Percentiles rank a stretch among this genome's conserved stretches.
These are phyloP conservation scores for Cataglyphis cursor DNA, from an alignment of 2,888 invertebrate genomes.

Conservation along the genomic window DNA sequence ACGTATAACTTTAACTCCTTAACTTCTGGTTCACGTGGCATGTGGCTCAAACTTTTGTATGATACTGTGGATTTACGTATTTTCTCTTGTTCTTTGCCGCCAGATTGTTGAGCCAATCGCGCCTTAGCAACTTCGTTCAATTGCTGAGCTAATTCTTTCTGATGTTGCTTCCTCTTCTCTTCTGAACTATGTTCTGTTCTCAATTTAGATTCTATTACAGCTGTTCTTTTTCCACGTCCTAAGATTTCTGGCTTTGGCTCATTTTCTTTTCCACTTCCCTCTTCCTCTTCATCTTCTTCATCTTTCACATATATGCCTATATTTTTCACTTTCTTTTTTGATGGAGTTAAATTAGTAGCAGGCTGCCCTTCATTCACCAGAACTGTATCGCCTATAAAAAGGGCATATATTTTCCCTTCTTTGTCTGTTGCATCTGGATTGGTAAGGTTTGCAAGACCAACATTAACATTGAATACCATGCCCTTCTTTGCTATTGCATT, in stretches of 20 bases:
- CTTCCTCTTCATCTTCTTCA: constrained; percentile 94
- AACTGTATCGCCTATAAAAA: constrained; percentile 99
- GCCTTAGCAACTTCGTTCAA: constrained; percentile 97
- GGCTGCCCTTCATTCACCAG: constrained; percentile 95
- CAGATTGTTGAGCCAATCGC: constrained; percentile 95
- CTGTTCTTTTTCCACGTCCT: constrained; percentile 94
- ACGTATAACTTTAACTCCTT: constrained; percentile 98
- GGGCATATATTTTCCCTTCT: constrained; percentile 95
- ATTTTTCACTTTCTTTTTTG: constrained; percentile 98
- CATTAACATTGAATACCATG: constrained; percentile 98
- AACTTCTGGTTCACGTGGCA: constrained; percentile 97
- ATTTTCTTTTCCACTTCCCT: constrained; percentile 88
- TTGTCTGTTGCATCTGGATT: constrained; percentile 95
- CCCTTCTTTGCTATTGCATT: constrained; percentile 93
- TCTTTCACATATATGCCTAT: constrained; percentile 98
- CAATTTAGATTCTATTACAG: constrained; percentile 97
- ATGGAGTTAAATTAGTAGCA: constrained; percentile 95
- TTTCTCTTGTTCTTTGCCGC: constrained; percentile 95
- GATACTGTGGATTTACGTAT: constrained; percentile 97
- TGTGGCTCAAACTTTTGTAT: constrained; percentile 96
- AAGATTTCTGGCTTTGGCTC: constrained; percentile 90
- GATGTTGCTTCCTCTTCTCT: constrained; percentile 98
- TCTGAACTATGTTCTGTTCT: constrained; percentile 98
- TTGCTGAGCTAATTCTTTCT: constrained; percentile 96
- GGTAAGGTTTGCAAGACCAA: constrained; percentile 95